phyloP scores from a whole-genome alignment of 1,140 invertebrate species.

The Papilio helenus region DNA sequence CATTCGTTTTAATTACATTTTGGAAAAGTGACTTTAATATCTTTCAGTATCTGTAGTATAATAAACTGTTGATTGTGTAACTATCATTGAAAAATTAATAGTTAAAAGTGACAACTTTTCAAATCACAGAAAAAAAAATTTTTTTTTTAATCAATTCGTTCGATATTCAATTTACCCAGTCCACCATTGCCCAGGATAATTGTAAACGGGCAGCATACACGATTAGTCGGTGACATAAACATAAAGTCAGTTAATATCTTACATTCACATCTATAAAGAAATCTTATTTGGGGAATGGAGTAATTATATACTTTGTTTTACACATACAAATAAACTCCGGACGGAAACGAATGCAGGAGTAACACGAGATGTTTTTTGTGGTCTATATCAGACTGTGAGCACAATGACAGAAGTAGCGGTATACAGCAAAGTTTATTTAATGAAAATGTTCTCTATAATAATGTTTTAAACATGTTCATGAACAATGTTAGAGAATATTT shows the following conservation, averaged over 20 bases:
- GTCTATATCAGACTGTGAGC: background rate
- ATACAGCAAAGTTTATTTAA: background rate
- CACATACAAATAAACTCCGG: conserved; percentile 31
- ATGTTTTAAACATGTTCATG: background rate
- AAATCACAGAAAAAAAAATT: no score
- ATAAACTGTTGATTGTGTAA: no score
- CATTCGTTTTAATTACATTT: no score
- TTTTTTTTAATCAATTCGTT: no score
- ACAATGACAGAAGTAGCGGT: background rate
- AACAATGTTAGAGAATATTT: background rate
- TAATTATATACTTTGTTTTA: conserved; percentile 37
- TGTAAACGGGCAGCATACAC: background rate
- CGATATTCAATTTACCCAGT: no score
- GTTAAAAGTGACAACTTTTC: no score
- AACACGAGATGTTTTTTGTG: conserved; percentile 30
- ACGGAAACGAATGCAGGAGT: conserved; percentile 28
- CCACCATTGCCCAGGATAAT: background rate
- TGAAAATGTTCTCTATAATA: background rate
- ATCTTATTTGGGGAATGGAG: conserved; percentile 9
- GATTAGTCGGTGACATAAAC: background rate
- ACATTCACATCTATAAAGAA: conserved; percentile 12
- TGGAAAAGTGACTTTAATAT: background rate
- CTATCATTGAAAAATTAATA: no score
- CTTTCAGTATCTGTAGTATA: background rate
- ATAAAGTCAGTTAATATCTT: conserved; percentile 4